phyloP scores from a whole-genome alignment of 2,113 vertebrate species.

The Antechinus flavipes region DNA sequence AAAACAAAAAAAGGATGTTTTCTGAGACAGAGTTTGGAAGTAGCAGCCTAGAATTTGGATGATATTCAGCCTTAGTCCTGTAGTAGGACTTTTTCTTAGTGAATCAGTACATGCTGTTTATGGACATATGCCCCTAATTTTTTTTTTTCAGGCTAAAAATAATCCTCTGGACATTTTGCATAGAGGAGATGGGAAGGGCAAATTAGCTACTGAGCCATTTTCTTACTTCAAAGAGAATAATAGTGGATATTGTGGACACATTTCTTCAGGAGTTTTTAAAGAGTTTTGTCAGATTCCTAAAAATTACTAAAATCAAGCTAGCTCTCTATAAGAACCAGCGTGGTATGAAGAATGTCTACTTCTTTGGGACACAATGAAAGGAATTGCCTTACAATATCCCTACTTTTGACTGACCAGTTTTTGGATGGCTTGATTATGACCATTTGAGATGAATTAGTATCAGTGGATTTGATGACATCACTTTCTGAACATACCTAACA shows the following conservation, averaged over 20 bases:
- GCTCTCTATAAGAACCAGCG: not conserved
- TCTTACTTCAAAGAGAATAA: not conserved
- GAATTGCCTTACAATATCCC: not conserved
- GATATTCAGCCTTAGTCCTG: not conserved
- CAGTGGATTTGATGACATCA: not conserved
- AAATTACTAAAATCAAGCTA: not conserved
- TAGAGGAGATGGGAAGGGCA: not conserved
- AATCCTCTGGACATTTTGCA: not conserved
- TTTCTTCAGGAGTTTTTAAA: not conserved
- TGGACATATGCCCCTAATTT: not conserved
- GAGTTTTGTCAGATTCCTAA: not conserved
- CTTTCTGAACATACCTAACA: not conserved
- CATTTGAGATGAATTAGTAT: not conserved
- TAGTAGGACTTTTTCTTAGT: not conserved
- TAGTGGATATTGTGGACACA: not conserved
- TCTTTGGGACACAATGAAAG: not conserved
- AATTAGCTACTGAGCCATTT: not conserved
- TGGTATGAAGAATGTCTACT: not conserved
- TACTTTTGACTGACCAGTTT: not conserved
- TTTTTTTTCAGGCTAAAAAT: not conserved
- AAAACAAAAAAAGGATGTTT: no score
- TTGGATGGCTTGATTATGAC: not conserved
- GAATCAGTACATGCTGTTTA: not conserved
- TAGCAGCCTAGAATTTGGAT: not conserved
- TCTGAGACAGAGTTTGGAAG: not conserved